Evolutionary conservation across 2,888 invertebrate species (phyloP).

Genomic region (Phymatocera aterrima): DNA sequence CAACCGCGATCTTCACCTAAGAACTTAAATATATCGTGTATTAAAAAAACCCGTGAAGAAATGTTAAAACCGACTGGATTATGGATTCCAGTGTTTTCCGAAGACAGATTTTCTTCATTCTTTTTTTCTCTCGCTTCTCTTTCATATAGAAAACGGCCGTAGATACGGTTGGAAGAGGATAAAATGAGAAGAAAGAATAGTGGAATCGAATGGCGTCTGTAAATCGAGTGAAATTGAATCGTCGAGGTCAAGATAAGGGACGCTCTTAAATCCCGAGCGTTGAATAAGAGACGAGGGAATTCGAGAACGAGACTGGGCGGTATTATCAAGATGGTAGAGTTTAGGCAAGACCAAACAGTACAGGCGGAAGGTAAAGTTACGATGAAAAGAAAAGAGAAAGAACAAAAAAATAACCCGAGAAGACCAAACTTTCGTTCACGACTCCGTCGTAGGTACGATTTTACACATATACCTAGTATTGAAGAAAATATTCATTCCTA

Average conservation of each 20-base stretch:
- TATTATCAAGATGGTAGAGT: constrained; percentile 35
- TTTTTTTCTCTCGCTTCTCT: too few relatives aligned
- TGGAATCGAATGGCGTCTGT: not conserved
- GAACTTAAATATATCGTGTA: too few relatives aligned
- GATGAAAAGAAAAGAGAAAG: not conserved
- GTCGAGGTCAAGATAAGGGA: constrained; percentile 16
- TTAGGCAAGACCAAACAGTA: constrained; percentile 29
- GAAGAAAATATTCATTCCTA: too few relatives aligned
- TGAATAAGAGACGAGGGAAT: constrained; percentile 20
- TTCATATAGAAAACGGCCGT: too few relatives aligned
- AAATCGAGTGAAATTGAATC: constrained; percentile 38
- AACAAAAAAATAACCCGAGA: not conserved
- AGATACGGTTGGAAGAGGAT: not conserved
- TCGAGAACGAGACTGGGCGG: constrained; percentile 13
- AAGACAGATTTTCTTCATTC: too few relatives aligned
- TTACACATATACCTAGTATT: too few relatives aligned
- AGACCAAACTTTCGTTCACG: not conserved
- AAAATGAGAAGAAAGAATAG: not conserved
- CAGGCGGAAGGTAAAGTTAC: not conserved
- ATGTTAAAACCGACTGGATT: too few relatives aligned
- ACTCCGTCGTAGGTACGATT: too few relatives aligned
- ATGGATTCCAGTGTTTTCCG: too few relatives aligned
- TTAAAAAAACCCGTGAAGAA: too few relatives aligned
- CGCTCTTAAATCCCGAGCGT: constrained; percentile 28
- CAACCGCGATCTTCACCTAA: too few relatives aligned